Base-by-base conservation (phyloP, 2,888 invertebrate genomes). In the Tenthredo notha region DNA sequence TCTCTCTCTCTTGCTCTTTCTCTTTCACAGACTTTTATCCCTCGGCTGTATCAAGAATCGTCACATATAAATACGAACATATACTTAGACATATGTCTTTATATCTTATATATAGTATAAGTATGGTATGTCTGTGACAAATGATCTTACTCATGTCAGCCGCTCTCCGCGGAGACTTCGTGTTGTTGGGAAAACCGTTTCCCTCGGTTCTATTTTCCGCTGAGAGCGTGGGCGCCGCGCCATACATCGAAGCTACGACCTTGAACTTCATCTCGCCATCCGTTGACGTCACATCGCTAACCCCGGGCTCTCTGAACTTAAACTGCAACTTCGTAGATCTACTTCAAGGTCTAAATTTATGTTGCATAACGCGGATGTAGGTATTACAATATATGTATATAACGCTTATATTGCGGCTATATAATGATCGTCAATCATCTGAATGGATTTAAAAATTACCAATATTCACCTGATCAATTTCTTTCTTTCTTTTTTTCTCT, bases 241-340 rank as follows among this genome's bases (percentile, higher is more conserved):
- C 12, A 77, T 40, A 90, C 89, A 90, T 88, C 87, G 89, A 90
- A 90, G 89, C 87, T 89, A 84, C 88, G 91, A 91, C 92, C 93
- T 93, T 93, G 93, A 93, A 93, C 93, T 93, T 93, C 93, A 92
- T 92, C 92, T 90, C 89, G 86, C 89, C 90, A 91, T 89, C 88
- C 88, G 87, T 89, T 91, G 91, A 92, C 93, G 93, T 93, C 93
- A 93, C 89, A n/a, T 40, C 43, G 21, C 83, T 61, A 33, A 33
- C 65, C 61, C 80, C 37, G 33, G 33, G 33, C 77, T 77, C 47
- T 47, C 33, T 77, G 77, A 77, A 77, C 77, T 54, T 54, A 50
- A 77, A 77, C 77, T 37, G 43, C n/a, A 43, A 43, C 43, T 70
- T 33, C 37, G 70, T 70, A n/a, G 33, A 70, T 70, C 33, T 25